Percentiles rank a stretch among this genome's conserved stretches.
These are phyloP conservation scores for Scatophagus argus DNA, from an alignment of 2,113 vertebrate genomes.

Conservation along the genomic window DNA sequence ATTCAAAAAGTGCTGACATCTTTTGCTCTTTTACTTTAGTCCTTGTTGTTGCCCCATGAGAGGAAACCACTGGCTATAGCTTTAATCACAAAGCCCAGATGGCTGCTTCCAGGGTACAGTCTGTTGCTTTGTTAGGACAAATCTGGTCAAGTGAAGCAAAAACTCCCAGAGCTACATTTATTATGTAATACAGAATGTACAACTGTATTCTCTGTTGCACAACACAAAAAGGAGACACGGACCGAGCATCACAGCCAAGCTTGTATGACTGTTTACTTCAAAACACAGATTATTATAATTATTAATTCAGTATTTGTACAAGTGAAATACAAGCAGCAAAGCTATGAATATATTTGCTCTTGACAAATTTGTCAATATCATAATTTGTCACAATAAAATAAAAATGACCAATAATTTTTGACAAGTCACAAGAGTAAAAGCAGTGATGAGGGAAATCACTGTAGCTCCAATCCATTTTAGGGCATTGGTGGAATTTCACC, in stretches of 20 bases:
- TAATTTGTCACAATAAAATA: neutral
- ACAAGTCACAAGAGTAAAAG: neutral
- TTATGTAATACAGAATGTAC: slow-evolving; percentile 29
- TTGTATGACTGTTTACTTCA: neutral
- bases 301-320: neutral
- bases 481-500: neutral
- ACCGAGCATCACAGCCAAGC: too few relatives aligned
- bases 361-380: neutral
- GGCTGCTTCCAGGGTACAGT: slow-evolving; percentile 21
- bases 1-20: neutral
- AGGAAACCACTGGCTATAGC: slow-evolving; percentile 4
- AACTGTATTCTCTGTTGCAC: neutral
- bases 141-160: slow-evolving; percentile 29
- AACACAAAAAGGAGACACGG: neutral
- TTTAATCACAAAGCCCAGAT: slow-evolving; percentile 6
- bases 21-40: neutral
- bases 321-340: neutral
- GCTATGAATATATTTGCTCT: neutral
- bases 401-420: neutral
- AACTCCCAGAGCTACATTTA: slow-evolving; percentile 10
- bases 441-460: neutral
- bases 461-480: neutral
- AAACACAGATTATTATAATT: neutral
- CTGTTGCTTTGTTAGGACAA: slow-evolving; percentile 16
- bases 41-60: neutral